phyloP scores from a whole-genome alignment of 2,797 vertebrate species.

The Novumbra hubbsi region DNA sequence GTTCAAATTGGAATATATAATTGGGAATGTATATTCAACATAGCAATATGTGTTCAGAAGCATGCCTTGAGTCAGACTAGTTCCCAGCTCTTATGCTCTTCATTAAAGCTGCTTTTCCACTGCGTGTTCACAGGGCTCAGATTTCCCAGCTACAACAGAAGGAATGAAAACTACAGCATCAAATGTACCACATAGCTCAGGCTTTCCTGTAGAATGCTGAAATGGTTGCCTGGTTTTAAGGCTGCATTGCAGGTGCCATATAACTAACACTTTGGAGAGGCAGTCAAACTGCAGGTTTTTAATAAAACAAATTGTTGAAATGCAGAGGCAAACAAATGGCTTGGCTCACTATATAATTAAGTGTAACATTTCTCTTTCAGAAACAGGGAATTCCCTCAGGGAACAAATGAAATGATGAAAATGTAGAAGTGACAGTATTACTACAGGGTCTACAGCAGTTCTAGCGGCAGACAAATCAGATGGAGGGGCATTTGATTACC shows the following conservation, averaged over 20 bases:
- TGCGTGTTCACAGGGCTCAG: background rate
- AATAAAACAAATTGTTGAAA: constrained; percentile 26
- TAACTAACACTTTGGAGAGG: background rate
- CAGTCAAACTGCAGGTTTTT: constrained; percentile 9
- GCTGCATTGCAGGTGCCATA: background rate
- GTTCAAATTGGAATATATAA: background rate
- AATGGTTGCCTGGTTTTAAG: background rate
- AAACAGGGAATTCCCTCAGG: background rate
- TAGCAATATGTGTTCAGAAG: constrained; percentile 1
- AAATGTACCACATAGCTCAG: background rate
- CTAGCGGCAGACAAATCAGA: too few relatives aligned
- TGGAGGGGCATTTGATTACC: too few relatives aligned
- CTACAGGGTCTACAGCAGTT: background rate
- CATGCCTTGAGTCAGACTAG: background rate
- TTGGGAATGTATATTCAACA: background rate
- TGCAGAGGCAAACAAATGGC: constrained; percentile 14
- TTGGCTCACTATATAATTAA: background rate
- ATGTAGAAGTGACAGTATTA: constrained; percentile 11
- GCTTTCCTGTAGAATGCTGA: background rate
- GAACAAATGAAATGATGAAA: background rate
- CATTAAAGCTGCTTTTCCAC: background rate
- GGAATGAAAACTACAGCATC: background rate
- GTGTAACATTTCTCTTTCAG: background rate
- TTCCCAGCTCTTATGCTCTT: constrained; percentile 1
- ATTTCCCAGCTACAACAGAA: background rate